Evolutionary conservation across 2,113 vertebrate species (phyloP).

Genomic region (Camelus bactrianus): DNA sequence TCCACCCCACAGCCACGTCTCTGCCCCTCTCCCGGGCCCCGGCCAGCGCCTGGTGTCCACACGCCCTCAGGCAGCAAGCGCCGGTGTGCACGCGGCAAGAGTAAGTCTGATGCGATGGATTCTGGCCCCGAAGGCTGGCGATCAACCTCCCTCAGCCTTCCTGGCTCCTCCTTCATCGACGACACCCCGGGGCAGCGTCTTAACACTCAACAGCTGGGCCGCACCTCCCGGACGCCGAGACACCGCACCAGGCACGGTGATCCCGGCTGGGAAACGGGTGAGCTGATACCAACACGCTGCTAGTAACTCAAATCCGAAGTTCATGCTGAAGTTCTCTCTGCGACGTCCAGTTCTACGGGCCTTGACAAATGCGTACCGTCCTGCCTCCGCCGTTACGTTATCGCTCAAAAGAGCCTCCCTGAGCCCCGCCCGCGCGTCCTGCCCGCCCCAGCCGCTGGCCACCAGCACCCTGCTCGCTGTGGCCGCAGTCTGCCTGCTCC

Average conservation of each 20-base stretch:
- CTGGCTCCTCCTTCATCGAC: no score
- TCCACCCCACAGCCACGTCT: background rate
- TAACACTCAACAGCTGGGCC: no score
- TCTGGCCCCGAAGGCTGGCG: no score
- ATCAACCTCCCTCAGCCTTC: no score
- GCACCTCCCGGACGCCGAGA: no score
- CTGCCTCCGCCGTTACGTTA: rapidly evolving
- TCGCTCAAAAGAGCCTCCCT: background rate
- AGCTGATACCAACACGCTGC: background rate
- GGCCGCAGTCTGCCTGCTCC: background rate
- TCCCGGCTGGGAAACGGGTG: background rate
- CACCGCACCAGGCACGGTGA: no score
- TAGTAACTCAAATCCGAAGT: background rate
- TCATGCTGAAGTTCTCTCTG: background rate
- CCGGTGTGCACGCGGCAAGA: background rate
- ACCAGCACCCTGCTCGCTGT: background rate
- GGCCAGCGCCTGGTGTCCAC: background rate
- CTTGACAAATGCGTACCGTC: background rate
- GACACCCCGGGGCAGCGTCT: no score
- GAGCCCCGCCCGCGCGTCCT: background rate
- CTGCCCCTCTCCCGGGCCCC: background rate
- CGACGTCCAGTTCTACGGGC: background rate
- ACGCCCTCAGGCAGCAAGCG: background rate
- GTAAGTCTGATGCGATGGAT: background rate
- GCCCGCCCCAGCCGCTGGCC: background rate